These are phyloP conservation scores for Diplodus puntazzo DNA, from an alignment of 2,797 vertebrate genomes.

Conservation along the genomic window DNA sequence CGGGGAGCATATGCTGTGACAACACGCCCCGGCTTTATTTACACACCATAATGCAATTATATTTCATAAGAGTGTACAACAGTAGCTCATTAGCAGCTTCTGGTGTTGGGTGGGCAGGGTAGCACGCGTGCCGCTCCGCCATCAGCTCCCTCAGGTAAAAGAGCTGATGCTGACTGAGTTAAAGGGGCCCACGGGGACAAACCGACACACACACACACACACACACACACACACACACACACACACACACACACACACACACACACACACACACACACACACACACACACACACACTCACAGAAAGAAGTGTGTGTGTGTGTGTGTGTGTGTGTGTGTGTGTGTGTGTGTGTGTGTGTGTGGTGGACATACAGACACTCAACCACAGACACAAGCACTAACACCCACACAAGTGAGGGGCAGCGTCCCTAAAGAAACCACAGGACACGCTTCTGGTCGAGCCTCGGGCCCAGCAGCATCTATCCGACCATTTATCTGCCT, in stretches of 20 bases:
- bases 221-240: slow-evolving; percentile 56
- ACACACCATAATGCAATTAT: slow-evolving; percentile 97
- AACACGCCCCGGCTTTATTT: slow-evolving; percentile 97
- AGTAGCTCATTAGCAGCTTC: slow-evolving; percentile 96
- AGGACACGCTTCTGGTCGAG: slow-evolving; percentile 67
- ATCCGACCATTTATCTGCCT: slow-evolving; percentile 60
- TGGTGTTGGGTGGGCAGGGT: slow-evolving; percentile 86
- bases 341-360: slow-evolving; percentile 30
- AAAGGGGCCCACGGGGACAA: slow-evolving; percentile 75
- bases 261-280: too few relatives aligned
- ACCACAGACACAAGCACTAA: slow-evolving; percentile 70
- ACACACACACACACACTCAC: too few relatives aligned
- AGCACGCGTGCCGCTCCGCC: slow-evolving; percentile 80
- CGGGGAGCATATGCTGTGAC: slow-evolving; percentile 92
- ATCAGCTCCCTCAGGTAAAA: slow-evolving; percentile 83
- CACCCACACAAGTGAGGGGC: slow-evolving; percentile 55
- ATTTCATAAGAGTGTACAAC: slow-evolving; percentile 97
- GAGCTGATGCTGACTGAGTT: slow-evolving; percentile 83
- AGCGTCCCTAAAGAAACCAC: slow-evolving; percentile 78
- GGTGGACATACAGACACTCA: slow-evolving; percentile 51
- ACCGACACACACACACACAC: slow-evolving; percentile 53
- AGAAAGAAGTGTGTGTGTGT: slow-evolving; percentile 24
- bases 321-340: slow-evolving; percentile 15
- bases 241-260: slow-evolving; percentile 59
- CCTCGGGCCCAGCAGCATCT: slow-evolving; percentile 58